Evolutionary conservation across 2,113 vertebrate genomes (phyloP).

Genomic region (Hepsetus odoe): DNA sequence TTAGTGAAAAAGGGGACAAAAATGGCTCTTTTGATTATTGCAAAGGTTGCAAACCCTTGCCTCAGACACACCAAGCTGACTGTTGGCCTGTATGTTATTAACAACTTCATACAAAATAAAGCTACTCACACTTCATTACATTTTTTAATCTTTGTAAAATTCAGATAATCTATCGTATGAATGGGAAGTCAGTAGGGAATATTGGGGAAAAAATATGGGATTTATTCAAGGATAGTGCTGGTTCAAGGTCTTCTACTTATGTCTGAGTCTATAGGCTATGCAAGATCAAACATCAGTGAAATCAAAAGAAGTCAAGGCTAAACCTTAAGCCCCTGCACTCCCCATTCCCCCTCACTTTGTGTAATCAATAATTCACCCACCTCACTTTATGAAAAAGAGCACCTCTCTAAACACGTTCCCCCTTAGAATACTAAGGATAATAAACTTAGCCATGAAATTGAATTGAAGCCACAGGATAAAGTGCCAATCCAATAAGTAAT

Average conservation of each 20-base stretch:
- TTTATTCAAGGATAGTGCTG: constrained; percentile 16
- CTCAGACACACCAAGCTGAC: too few relatives aligned
- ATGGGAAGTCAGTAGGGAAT: too few relatives aligned
- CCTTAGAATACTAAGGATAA: constrained; percentile 26
- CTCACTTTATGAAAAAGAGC: constrained; percentile 32
- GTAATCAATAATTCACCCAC: constrained; percentile 51
- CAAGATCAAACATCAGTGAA: constrained; percentile 28
- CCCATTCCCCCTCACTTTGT: constrained; percentile 23
- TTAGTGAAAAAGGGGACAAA: too few relatives aligned
- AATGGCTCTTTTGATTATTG: too few relatives aligned
- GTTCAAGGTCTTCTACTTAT: constrained; percentile 1
- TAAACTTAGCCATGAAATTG: constrained; percentile 51
- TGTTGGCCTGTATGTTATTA: too few relatives aligned
- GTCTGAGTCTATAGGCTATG: constrained; percentile 2
- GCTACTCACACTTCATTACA: too few relatives aligned
- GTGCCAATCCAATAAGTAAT: constrained; percentile 58
- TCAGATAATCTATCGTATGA: too few relatives aligned
- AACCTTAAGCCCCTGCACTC: constrained; percentile 17
- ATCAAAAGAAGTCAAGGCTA: constrained; percentile 48
- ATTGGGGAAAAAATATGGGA: background rate
- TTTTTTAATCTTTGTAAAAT: too few relatives aligned
- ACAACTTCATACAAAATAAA: too few relatives aligned
- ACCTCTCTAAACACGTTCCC: constrained; percentile 1
- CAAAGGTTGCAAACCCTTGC: too few relatives aligned
- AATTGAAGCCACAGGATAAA: constrained; percentile 52